Percentiles rank a stretch among this genome's conserved stretches.
Conservation (phyloP, 2,888 invertebrate genomes). For the Ennomos erosarius region DNA sequence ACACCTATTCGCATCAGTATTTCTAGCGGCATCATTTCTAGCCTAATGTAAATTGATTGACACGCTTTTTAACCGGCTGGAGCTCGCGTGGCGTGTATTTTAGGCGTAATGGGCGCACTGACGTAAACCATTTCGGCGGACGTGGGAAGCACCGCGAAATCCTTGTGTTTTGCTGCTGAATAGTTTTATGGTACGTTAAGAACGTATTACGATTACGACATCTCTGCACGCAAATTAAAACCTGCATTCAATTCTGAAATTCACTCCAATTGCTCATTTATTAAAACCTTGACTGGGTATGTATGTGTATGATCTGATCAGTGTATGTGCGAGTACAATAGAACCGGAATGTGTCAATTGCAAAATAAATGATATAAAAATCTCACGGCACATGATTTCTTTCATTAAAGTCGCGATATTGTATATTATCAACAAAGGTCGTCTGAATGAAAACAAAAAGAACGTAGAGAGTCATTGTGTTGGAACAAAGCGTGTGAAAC, state of each 20-base stretch:
- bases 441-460: conserved; percentile 83
- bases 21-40: conserved; percentile 55
- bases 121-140: conserved; percentile 75
- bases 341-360: conserved; percentile 65
- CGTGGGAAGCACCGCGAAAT: conserved; percentile 70
- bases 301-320: conserved; percentile 17
- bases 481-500: conserved; percentile 80
- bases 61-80: conserved; percentile 69
- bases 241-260: conserved; percentile 41
- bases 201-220: conserved; percentile 51
- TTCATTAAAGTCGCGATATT: conserved; percentile 79
- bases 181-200: conserved; percentile 60
- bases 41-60: conserved; percentile 75
- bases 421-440: conserved; percentile 84
- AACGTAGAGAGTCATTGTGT: conserved; percentile 81
- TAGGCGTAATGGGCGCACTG: conserved; percentile 72
- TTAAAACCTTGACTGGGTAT: conserved; percentile 44
- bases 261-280: conserved; percentile 35
- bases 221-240: conserved; percentile 40
- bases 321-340: conserved; percentile 44
- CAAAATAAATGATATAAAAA: conserved; percentile 75
- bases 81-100: conserved; percentile 73
- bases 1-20: conserved; percentile 48
- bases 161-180: conserved; percentile 59
- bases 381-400: conserved; percentile 81